These are phyloP conservation scores for Solea senegalensis DNA, from an alignment of 2,113 vertebrate species.

Conservation along the genomic window DNA sequence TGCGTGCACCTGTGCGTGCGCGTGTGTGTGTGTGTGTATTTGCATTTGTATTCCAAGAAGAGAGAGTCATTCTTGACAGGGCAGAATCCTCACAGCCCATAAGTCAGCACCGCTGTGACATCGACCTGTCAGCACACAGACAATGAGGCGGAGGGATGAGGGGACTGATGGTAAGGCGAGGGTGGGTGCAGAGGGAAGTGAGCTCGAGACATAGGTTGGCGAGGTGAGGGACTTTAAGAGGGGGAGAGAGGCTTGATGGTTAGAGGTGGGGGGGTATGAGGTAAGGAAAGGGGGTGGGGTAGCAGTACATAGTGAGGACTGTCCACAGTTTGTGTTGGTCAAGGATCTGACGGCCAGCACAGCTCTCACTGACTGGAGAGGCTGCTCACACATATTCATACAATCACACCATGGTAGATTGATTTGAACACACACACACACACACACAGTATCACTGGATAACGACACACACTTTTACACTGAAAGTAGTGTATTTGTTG, in stretches of 20 bases:
- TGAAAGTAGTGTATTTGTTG: not conserved
- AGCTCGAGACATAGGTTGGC: constrained; percentile 9
- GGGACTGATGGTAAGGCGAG: constrained; percentile 30
- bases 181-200: constrained; percentile 64
- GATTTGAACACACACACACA: not conserved
- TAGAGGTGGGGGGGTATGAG: constrained; percentile 16
- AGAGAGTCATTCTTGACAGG: constrained; percentile 64
- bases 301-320: constrained; percentile 1
- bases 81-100: constrained; percentile 88
- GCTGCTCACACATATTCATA: not conserved
- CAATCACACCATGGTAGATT: not conserved
- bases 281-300: constrained; percentile 21
- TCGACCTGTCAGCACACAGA: constrained; percentile 82
- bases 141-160: constrained; percentile 49
- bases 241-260: constrained; percentile 18
- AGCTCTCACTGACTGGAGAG: constrained; percentile 42
- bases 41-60: constrained; percentile 46
- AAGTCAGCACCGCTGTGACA: constrained; percentile 88
- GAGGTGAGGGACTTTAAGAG: constrained; percentile 54
- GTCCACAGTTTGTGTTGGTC: constrained; percentile 76
- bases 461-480: too few species aligned
- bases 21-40: constrained; percentile 20
- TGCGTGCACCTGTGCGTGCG: constrained; percentile 51
- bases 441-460: too few species aligned
- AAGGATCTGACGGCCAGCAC: constrained; percentile 88